Evolutionary conservation across 2,113 vertebrate species (phyloP).

Genomic region (Ellobius talpinus): DNA sequence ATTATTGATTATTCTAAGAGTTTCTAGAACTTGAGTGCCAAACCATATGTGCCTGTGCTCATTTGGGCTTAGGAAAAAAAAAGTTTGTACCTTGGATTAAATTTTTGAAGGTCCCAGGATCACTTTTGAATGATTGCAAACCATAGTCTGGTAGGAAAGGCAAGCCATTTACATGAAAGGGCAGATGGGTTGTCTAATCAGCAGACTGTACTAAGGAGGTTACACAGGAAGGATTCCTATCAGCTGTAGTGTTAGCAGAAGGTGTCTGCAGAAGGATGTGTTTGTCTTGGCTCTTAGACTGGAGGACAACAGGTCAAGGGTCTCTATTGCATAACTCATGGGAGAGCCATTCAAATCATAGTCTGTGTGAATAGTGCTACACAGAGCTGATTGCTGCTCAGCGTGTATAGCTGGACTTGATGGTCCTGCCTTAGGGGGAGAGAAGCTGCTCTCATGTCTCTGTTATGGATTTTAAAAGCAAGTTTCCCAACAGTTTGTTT

Average conservation of each 20-base stretch:
- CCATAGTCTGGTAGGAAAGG: background rate
- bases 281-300: background rate
- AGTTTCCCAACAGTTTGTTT: background rate
- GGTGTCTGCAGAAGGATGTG: background rate
- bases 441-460: background rate
- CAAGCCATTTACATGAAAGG: background rate
- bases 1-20: background rate
- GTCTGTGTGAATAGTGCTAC: background rate
- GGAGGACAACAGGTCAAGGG: background rate
- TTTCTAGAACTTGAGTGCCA: constrained; percentile 21
- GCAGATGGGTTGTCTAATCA: background rate
- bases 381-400: background rate
- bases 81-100: constrained; percentile 46
- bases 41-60: background rate
- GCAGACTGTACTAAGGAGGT: background rate
- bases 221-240: background rate
- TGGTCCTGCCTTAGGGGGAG: background rate
- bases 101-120: constrained; percentile 1
- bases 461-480: background rate
- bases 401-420: background rate
- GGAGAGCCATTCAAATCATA: background rate
- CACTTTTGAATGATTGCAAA: constrained; percentile 26
- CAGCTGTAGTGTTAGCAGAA: constrained; percentile 23
- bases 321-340: background rate
- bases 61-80: background rate